phyloP scores from a whole-genome alignment of 2,113 vertebrate species.

The Guaruba guarouba region DNA sequence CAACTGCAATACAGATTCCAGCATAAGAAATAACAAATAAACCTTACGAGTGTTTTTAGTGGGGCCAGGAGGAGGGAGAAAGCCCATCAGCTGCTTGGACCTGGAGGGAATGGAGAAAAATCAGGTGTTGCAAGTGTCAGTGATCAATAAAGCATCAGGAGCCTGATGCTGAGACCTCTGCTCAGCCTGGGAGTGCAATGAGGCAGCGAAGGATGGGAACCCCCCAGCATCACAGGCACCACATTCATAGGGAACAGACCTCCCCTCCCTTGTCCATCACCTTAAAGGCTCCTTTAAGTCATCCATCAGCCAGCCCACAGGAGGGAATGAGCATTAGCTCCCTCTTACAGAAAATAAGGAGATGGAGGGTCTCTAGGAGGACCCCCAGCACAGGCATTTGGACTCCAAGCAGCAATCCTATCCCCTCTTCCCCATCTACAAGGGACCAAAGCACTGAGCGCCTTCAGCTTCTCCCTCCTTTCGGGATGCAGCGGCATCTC shows the following conservation, averaged over 20 bases:
- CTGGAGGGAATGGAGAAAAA: conserved; percentile 43
- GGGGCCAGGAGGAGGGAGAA: neutral
- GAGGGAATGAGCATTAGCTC: neutral
- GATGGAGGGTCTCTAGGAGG: neutral
- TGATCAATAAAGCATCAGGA: conserved; percentile 64
- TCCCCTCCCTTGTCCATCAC: neutral
- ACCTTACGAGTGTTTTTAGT: neutral
- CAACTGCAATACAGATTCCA: neutral
- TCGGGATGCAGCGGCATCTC: neutral
- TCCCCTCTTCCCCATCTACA: neutral
- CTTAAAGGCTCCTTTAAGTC: neutral
- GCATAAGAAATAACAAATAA: neutral
- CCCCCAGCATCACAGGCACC: neutral
- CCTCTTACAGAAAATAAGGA: neutral
- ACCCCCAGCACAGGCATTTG: neutral
- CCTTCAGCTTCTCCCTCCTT: neutral
- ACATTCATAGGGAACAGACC: neutral
- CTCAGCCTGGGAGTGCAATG: conserved; percentile 29
- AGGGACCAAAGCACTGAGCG: neutral
- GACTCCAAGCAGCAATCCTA: neutral
- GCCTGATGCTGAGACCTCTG: neutral
- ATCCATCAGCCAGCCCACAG: neutral
- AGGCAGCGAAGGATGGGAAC: conserved; percentile 6
- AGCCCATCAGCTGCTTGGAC: neutral
- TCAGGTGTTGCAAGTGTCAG: conserved; percentile 2